Base-by-base conservation (phyloP, 2,113 vertebrate species). In the Tachysurus vachellii region DNA sequence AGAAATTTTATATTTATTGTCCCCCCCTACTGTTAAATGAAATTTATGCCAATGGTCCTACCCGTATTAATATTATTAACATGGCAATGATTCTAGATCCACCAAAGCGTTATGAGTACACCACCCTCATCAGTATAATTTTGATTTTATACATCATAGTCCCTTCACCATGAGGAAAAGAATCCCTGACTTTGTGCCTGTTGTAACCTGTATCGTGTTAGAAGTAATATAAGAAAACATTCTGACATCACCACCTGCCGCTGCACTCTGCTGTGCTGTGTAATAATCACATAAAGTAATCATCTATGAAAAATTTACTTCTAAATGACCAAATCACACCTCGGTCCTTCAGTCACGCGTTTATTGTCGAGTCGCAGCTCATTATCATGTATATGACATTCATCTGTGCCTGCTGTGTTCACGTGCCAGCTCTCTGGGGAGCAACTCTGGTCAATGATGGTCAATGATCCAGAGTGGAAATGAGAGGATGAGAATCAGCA, bases 401-500 rank as follows among this genome's bases (percentile, higher is more conserved):
- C 28, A 44, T 19, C 11, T 71, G 31, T 28, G 62, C 77, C 23
- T 86, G 61, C 62, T 23, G 31, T 66, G 85, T 26, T 68, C 62
- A 36, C 14, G 47, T 28, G 28, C 14, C 23, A 47, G 50, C 85
- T 86, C 57, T 2, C 47, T 56, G 47, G 11, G 28, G 47, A 80
- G 73, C 47, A 14, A 36, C 75, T 86, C 31, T 3, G 21, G 54
- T 85, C 83, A 85, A 85, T 76, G 83, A 76, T 56, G 44, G 57
- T 68, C 77, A 86, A 73, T 86, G 79, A 82, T 28, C 64, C 64
- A 82, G 66, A 28, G 53, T 80, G 73, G 36, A 31, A 57, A 31
- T 53, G 61, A 42, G 61, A 86, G 31, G 79, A 42, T 80, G 77
- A 56, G 64, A 68, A 59, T 86, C 44, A 79, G 77, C 53, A 86